These are phyloP conservation scores for Dipodomys ordii DNA, from an alignment of 2,113 vertebrate species.

Conservation along the genomic window DNA sequence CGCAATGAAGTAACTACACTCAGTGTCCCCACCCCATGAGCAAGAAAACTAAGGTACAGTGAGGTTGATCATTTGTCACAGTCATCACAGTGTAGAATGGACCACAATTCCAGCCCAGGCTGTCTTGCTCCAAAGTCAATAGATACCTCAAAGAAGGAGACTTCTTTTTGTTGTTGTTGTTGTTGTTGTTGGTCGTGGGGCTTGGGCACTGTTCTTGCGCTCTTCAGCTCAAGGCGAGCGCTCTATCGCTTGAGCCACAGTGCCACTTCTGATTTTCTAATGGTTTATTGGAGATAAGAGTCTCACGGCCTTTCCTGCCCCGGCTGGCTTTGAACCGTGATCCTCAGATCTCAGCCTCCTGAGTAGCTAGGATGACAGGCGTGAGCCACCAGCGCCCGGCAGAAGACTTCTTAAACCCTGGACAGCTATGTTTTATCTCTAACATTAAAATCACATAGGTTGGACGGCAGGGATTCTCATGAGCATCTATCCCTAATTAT, in stretches of 20 bases:
- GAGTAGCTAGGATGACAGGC: too few relatives aligned
- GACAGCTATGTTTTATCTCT: background rate
- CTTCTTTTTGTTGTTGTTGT: background rate
- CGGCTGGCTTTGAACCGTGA: too few relatives aligned
- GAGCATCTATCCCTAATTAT: background rate
- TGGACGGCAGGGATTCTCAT: conserved; percentile 11
- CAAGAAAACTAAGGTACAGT: background rate
- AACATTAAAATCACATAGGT: conserved; percentile 11
- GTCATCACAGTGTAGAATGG: background rate
- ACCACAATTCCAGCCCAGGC: background rate
- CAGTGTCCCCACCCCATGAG: background rate
- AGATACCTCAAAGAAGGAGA: background rate
- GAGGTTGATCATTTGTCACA: background rate
- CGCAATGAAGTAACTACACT: background rate
- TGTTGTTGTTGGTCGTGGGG: too few relatives aligned
- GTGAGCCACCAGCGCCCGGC: too few relatives aligned
- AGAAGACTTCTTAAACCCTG: background rate
- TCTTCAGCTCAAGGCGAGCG: too few relatives aligned
- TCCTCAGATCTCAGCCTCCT: too few relatives aligned
- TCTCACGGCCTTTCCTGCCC: too few relatives aligned
- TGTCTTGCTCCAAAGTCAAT: background rate
- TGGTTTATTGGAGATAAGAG: too few relatives aligned
- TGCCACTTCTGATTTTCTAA: too few relatives aligned
- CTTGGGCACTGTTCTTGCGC: too few relatives aligned
- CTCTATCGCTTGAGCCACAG: too few relatives aligned